These are phyloP conservation scores for Dryococelus australis DNA, from an alignment of 2,888 invertebrate species.

Conservation along the genomic window DNA sequence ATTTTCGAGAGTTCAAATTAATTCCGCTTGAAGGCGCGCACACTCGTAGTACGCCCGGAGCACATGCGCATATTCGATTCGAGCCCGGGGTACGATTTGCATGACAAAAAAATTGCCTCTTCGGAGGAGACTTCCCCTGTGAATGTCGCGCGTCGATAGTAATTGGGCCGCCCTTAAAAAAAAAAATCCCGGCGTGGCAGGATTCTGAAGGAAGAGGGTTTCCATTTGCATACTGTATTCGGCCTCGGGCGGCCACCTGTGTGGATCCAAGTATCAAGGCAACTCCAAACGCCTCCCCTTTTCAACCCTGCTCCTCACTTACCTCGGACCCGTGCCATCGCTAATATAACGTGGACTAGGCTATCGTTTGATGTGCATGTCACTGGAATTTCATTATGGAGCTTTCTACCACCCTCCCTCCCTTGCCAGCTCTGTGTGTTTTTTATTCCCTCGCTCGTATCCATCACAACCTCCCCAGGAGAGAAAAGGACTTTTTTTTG, in stretches of 20 bases:
- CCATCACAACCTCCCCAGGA: neutral
- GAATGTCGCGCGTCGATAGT: constrained; percentile 9
- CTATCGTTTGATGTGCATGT: constrained; percentile 28
- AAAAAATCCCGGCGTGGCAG: neutral
- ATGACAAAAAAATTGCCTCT: neutral
- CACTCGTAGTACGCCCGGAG: neutral
- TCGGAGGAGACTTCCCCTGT: constrained; percentile 1
- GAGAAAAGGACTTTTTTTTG: neutral
- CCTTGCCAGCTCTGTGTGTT: neutral
- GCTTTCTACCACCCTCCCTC: neutral
- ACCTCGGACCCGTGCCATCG: neutral
- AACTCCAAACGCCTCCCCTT: neutral
- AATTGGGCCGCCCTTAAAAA: neutral
- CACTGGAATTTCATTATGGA: constrained; percentile 29
- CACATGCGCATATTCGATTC: neutral
- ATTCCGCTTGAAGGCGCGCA: neutral
- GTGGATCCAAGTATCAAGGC: neutral
- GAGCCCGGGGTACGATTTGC: neutral
- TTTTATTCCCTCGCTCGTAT: neutral
- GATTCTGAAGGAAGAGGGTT: constrained; percentile 8
- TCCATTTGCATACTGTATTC: neutral
- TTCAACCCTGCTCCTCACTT: neutral
- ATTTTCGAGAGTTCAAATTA: neutral
- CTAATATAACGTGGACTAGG: constrained; percentile 23
- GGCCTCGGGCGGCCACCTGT: neutral